phyloP scores from a whole-genome alignment of 1,140 invertebrate species.

The Centruroides sculpturatus region DNA sequence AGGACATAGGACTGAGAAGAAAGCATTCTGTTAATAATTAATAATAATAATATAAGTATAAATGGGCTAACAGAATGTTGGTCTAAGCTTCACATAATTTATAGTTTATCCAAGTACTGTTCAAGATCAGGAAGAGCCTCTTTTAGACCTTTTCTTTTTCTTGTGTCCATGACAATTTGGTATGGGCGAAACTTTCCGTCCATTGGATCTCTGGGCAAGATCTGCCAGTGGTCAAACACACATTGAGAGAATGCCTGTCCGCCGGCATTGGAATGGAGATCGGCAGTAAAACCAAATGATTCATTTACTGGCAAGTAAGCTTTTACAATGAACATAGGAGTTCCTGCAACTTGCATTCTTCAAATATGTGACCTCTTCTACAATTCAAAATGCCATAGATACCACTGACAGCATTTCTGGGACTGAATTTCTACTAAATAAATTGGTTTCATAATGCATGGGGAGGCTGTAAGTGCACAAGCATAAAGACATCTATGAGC shows the following conservation, averaged over 20 bases:
- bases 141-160: conserved; percentile 98
- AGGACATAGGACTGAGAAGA: no score
- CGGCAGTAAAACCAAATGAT: conserved; percentile 82
- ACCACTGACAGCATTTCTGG: conserved; percentile 61
- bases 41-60: no score
- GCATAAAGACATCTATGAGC: conserved; percentile 94
- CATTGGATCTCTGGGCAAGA: conserved; percentile 84
- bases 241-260: conserved; percentile 99
- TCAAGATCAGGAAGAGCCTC: conserved; percentile 85
- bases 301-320: conserved; percentile 68
- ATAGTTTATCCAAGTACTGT: conserved; percentile 61
- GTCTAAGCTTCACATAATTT: conserved; percentile 11
- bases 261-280: conserved; percentile 93
- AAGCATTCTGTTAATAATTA: no score
- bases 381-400: conserved; percentile 37
- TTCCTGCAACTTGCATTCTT: conserved; percentile 60
- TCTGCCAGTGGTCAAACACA: conserved; percentile 99
- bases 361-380: conserved; percentile 38
- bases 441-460: conserved; percentile 92
- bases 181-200: conserved; percentile 64
- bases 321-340: conserved; percentile 97
- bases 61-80: no score
- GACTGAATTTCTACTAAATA: conserved; percentile 97
- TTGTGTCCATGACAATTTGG: conserved; percentile 75
- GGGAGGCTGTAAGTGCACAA: conserved; percentile 76